Conservation (phyloP, 2,113 vertebrate species). For the cat (Felis catus) region F.catus_Fca126_mat1.0 CM031411.1:98288501-98289000, state of each 20-base stretch:
- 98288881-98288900: not conserved
- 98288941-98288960: not conserved
- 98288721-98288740: constrained; percentile 7
- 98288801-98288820: not conserved
- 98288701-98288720: not conserved
- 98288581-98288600: constrained; percentile 15
- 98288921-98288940: constrained; percentile 33
- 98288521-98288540: not conserved
- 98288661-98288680: constrained; percentile 44
- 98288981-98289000: not conserved
- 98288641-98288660: constrained; percentile 45
- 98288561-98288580: not conserved
- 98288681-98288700: not conserved
- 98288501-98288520: constrained; percentile 46
- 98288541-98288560: constrained; percentile 17
- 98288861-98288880: not conserved
- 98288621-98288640: constrained; percentile 23
- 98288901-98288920: not conserved
- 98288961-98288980: not conserved
- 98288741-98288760: not conserved
- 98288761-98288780: not conserved
- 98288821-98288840: not conserved
- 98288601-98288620: not conserved
- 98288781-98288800: not conserved
- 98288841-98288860: not conserved